phyloP scores from a whole-genome alignment of 37 sponge, comb jelly and placozoan species.

The Spongia lamella region DNA sequence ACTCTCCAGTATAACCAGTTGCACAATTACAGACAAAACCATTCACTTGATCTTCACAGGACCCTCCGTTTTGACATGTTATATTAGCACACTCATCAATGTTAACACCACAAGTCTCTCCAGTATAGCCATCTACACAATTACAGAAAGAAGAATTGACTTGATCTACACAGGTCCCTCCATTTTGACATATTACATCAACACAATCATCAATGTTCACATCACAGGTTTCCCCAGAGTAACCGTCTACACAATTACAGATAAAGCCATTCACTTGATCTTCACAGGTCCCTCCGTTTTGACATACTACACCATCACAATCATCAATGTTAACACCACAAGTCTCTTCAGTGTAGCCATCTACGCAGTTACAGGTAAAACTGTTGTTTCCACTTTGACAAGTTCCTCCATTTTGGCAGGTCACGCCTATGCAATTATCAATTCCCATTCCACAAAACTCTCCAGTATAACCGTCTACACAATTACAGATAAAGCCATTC shows the following conservation, averaged over 20 bases:
- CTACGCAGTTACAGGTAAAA: constrained; percentile 12
- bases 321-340: constrained; percentile 56
- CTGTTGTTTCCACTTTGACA: background rate
- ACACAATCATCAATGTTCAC: constrained; percentile 53
- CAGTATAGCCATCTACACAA: constrained; percentile 67
- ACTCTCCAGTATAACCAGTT: constrained; percentile 58
- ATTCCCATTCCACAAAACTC: constrained; percentile 26
- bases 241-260: constrained; percentile 64
- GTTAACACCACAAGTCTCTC: constrained; percentile 40
- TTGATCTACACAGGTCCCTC: constrained; percentile 46
- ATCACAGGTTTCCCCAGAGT: constrained; percentile 52
- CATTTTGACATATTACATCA: constrained; percentile 45
- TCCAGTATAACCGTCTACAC: constrained; percentile 69
- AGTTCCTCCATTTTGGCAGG: constrained; percentile 23
- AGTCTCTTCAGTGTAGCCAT: constrained; percentile 17
- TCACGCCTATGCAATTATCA: background rate
- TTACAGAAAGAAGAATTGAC: constrained; percentile 40
- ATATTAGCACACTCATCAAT: too few relatives aligned
- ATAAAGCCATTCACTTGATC: constrained; percentile 31
- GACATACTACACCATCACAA: constrained; percentile 36
- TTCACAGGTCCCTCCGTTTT: constrained; percentile 43
- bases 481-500: constrained; percentile 45
- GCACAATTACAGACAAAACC: constrained; percentile 39
- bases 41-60: background rate
- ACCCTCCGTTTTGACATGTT: background rate